Percentiles rank a stretch among this genome's conserved stretches.
Conservation (phyloP, 2,888 invertebrate genomes). For the Ecdyonurus torrentis region DNA sequence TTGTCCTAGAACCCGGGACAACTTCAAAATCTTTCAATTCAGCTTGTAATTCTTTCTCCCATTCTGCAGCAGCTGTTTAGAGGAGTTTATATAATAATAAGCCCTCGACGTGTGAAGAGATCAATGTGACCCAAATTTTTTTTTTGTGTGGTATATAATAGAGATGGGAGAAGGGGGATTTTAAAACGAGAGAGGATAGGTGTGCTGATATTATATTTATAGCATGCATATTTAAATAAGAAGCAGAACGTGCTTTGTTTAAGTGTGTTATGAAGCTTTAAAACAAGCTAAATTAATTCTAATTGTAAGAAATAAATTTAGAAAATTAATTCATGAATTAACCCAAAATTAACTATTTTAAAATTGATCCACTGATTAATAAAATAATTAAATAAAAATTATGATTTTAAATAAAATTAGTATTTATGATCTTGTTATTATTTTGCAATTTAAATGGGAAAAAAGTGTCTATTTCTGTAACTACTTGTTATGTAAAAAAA, state of each 20-base stretch:
- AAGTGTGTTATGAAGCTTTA: too few relatives aligned
- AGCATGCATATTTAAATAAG: constrained; percentile 4
- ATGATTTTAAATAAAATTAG: too few relatives aligned
- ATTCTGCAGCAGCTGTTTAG: constrained; percentile 57
- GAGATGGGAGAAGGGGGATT: constrained; percentile 14
- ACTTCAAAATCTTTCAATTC: constrained; percentile 92
- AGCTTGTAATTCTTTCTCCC: constrained; percentile 91
- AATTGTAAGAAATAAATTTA: too few relatives aligned
- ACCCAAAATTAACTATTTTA: too few relatives aligned
- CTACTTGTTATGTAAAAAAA: too few relatives aligned
- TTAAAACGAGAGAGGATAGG: constrained; percentile 3
- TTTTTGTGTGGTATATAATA: constrained; percentile 20
- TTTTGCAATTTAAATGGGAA: too few relatives aligned
- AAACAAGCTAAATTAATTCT: too few relatives aligned
- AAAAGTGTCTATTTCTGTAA: too few relatives aligned
- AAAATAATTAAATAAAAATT: too few relatives aligned
- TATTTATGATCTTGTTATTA: too few relatives aligned
- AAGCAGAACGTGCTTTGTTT: constrained; percentile 12
- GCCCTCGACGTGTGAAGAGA: constrained; percentile 9
- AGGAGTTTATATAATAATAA: constrained; percentile 16
- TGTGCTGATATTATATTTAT: constrained; percentile 4
- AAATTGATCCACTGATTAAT: too few relatives aligned
- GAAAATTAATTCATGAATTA: too few relatives aligned
- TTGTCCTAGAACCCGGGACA: constrained; percentile 37
- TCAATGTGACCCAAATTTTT: constrained; percentile 23